A percentile compares a stretch with the other conserved stretches of the same genome.
Conservation (phyloP, 1,140 invertebrate species). For the Apis florea region DNA sequence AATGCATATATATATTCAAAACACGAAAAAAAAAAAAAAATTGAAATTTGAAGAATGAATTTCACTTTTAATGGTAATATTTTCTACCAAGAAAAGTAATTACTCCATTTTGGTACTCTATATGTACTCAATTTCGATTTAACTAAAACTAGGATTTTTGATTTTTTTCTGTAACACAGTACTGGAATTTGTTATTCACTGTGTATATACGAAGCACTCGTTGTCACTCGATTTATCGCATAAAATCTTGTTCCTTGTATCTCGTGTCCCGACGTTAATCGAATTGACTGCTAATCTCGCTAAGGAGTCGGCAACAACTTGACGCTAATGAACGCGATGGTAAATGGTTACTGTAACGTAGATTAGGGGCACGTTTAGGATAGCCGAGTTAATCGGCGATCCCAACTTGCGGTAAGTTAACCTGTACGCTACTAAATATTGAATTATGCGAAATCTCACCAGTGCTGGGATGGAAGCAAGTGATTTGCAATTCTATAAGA, state of each 20-base stretch:
- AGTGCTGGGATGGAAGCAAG: too few relatives aligned
- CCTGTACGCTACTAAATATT: not conserved
- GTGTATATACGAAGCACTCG: not conserved
- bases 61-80: too few relatives aligned
- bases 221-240: not conserved
- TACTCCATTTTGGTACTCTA: too few relatives aligned
- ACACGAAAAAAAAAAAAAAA: too few relatives aligned
- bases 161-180: too few relatives aligned
- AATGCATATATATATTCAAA: too few relatives aligned
- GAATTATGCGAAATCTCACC: not conserved
- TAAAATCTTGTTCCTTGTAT: conserved; percentile 24
- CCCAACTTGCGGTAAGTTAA: conserved; percentile 43
- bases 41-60: too few relatives aligned
- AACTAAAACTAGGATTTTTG: too few relatives aligned
- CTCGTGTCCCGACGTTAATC: conserved; percentile 29
- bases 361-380: not conserved
- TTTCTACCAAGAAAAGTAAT: too few relatives aligned
- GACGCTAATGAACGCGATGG: conserved; percentile 34
- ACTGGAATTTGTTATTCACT: too few relatives aligned
- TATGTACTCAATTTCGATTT: too few relatives aligned
- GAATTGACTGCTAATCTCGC: conserved; percentile 40
- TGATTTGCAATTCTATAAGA: not conserved
- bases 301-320: conserved; percentile 13
- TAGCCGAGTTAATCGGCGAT: conserved; percentile 30
- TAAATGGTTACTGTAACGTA: conserved; percentile 34